Conservation (phyloP, 2,888 invertebrate genomes). For the Troides oblongomaculatus region DNA sequence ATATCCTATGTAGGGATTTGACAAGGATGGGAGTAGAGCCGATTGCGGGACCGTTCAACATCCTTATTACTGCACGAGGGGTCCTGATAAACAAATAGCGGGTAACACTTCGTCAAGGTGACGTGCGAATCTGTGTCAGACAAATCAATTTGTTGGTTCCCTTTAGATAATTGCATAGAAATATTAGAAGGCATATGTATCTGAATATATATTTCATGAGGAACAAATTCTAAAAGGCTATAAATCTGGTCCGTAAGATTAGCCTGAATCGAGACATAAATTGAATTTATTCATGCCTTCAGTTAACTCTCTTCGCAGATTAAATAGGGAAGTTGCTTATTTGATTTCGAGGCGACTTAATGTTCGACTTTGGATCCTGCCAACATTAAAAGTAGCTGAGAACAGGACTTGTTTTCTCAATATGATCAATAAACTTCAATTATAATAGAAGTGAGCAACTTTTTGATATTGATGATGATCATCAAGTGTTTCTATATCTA, state of each 20-base stretch:
- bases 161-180: constrained; percentile 10
- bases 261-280: no score
- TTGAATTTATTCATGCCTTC: no score
- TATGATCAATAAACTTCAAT: no score
- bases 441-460: no score
- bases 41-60: constrained; percentile 38
- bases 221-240: not conserved
- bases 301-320: no score
- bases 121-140: constrained; percentile 32
- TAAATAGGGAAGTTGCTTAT: no score
- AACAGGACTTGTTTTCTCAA: no score
- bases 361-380: no score
- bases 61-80: constrained; percentile 42
- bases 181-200: not conserved
- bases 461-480: no score
- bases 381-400: no score
- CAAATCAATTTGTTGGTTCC: constrained; percentile 3
- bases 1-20: constrained; percentile 12
- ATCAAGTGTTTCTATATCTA: no score
- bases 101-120: constrained; percentile 45
- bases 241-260: not conserved
- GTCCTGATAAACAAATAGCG: constrained; percentile 42
- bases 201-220: not conserved
- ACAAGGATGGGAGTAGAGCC: constrained; percentile 22
- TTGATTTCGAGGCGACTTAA: no score